phyloP scores from a whole-genome alignment of 2,888 invertebrate genomes.

The Athripsodes cinereus region DNA sequence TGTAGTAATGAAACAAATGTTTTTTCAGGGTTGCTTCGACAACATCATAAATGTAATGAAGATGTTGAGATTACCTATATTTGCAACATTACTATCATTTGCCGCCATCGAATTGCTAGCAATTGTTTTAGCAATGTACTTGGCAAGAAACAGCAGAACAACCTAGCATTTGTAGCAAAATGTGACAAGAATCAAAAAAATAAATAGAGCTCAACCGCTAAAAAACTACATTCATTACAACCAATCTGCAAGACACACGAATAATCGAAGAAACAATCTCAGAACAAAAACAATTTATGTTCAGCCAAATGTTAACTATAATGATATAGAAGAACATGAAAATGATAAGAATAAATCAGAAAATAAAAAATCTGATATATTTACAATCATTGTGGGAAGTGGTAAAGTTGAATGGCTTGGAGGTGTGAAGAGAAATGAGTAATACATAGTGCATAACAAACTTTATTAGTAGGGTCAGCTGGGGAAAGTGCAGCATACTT shows the following conservation, averaged over 20 bases:
- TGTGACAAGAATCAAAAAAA: background rate
- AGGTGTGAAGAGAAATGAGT: background rate
- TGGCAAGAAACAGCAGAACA: background rate
- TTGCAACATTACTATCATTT: background rate
- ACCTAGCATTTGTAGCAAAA: background rate
- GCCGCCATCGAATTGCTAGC: background rate
- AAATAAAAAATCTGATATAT: slow-evolving; percentile 1
- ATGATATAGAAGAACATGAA: background rate
- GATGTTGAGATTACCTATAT: background rate
- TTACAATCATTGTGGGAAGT: slow-evolving; percentile 9
- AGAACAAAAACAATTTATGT: background rate
- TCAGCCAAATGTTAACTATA: background rate
- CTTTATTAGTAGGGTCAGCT: too few relatives aligned
- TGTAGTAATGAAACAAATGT: background rate
- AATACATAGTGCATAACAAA: too few relatives aligned
- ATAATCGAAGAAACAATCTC: background rate
- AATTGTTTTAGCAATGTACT: slow-evolving; percentile 1
- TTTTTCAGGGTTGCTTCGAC: slow-evolving; percentile 10
- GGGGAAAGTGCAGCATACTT: too few relatives aligned
- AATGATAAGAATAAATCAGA: background rate
- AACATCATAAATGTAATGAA: background rate
- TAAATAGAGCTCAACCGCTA: background rate
- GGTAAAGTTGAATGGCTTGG: slow-evolving; percentile 12
- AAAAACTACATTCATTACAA: background rate
- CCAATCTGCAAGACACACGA: background rate